Evolutionary conservation across 2,888 invertebrate genomes (phyloP).

Genomic region (Cryptops parisi): DNA sequence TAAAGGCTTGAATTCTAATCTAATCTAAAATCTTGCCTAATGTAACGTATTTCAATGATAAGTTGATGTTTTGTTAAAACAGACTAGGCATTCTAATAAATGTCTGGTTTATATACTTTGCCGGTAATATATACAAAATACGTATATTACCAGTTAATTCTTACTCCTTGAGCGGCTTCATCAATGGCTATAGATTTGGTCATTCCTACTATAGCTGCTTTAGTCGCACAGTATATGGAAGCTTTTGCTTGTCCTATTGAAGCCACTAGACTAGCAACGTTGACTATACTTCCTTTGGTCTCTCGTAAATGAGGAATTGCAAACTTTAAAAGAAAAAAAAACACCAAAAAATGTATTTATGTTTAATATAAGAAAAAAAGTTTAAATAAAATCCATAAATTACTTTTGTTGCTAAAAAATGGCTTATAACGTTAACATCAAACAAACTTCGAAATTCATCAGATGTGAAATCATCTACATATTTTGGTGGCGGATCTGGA

Average conservation of each 20-base stretch:
- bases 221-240: constrained; percentile 14
- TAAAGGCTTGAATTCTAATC: too few relatives aligned
- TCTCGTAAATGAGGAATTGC: constrained; percentile 11
- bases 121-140: too few relatives aligned
- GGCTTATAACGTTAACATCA: too few relatives aligned
- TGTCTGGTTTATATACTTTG: too few relatives aligned
- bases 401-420: too few relatives aligned
- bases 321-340: constrained; percentile 6
- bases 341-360: neutral
- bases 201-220: constrained; percentile 12
- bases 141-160: constrained; percentile 15
- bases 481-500: too few relatives aligned
- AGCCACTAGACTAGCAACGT: constrained; percentile 13
- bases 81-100: neutral
- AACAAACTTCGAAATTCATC: too few relatives aligned
- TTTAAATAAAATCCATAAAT: neutral
- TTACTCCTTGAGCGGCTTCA: constrained; percentile 10
- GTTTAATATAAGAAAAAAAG: too few relatives aligned
- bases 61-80: neutral
- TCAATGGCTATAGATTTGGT: constrained; percentile 17
- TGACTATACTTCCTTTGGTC: constrained; percentile 13
- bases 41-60: too few relatives aligned
- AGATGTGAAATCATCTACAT: too few relatives aligned
- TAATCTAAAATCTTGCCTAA: too few relatives aligned
- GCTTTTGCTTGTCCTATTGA: constrained; percentile 10